Conservation (phyloP, 2,113 vertebrate genomes). For the Menidia beryllina region DNA sequence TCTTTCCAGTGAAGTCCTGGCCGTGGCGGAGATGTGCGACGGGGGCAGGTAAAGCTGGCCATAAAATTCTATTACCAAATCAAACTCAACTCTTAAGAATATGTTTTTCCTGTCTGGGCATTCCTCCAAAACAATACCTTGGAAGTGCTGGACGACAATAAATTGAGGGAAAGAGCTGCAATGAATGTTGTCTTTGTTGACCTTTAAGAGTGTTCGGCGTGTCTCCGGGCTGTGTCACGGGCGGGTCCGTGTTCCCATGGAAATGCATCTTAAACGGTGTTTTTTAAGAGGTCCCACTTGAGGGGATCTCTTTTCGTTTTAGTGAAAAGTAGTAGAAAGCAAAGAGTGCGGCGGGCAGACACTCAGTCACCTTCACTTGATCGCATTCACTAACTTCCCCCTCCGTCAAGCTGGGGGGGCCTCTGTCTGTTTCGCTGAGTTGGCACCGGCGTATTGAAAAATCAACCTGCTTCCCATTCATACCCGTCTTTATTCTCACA, state of each 20-base stretch:
- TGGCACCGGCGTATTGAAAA: slow-evolving; percentile 30
- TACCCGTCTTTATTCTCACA: slow-evolving; percentile 21
- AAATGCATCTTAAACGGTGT: slow-evolving; percentile 22
- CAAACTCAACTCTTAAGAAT: slow-evolving; percentile 70
- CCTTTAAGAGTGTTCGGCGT: slow-evolving; percentile 57
- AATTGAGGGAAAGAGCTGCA: slow-evolving; percentile 49
- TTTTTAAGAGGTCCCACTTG: slow-evolving; percentile 8
- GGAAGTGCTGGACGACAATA: slow-evolving; percentile 63
- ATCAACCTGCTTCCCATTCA: slow-evolving; percentile 34
- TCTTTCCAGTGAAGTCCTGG: slow-evolving; percentile 38
- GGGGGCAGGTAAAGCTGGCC: slow-evolving; percentile 62
- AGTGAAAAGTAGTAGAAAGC: slow-evolving; percentile 19
- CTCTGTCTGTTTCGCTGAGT: slow-evolving; percentile 43
- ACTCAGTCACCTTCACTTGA: slow-evolving; percentile 18
- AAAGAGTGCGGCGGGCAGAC: slow-evolving; percentile 6
- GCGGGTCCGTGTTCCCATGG: slow-evolving; percentile 5
- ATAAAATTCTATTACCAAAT: slow-evolving; percentile 76
- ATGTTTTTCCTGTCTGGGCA: slow-evolving; percentile 67
- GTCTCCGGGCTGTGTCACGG: slow-evolving; percentile 17
- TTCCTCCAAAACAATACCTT: slow-evolving; percentile 74
- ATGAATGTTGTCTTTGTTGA: slow-evolving; percentile 63
- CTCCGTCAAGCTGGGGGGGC: slow-evolving; percentile 23
- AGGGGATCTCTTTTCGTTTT: background rate
- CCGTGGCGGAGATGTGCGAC: slow-evolving; percentile 56
- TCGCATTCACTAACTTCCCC: slow-evolving; percentile 7